Base-by-base conservation (phyloP, 2,888 invertebrate genomes). In the Fragum fragum region DNA sequence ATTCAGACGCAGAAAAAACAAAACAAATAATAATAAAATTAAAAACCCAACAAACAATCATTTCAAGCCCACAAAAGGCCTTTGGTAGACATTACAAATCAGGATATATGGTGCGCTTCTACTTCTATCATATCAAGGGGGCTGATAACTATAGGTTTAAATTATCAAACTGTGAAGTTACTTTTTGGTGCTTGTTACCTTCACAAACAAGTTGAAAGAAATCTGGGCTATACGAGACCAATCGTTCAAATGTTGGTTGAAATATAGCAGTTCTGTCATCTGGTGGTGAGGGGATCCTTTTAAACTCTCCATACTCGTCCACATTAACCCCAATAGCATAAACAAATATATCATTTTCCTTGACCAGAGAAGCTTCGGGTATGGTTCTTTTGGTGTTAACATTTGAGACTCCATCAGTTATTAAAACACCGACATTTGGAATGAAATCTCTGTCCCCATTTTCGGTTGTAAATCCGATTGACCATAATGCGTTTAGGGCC, bases 331-430 rank as follows among this genome's bases (percentile, higher is more conserved):
- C 90, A 57, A 90, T 79, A 3, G 77, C 83, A 72, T 88, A 88
- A 14, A 90, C 71, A 63, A 85, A 84, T 66, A 88, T 87, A 7
- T 86, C 86, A 1, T 55, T 71, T 14, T 76, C 73, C 47, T 85
- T 85, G 5, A 78, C 70, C 36, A 47, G 39, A 21, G 72, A 28
- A 18, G 88, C 86, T 74, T 88, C 88, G 0, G 85, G 85, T 28
- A 88, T 70, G 7, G 88, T 90, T 23, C 61, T 53, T 1, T 14
- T 21, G 0, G 79, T 57, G 21, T 86, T 76, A 14, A 85, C 55
- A 66, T 84, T 87, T 6, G 87, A 66, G n/a, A 85, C 63, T 7
- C 90, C 91, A 66, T 89, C 91, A 1, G 90, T 90, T 36, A 91
- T 81, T 9, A 91, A 53, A 29, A 91, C 81, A 3, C 85, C 88